Conservation (phyloP, 2,797 vertebrate genomes). For the Heteromormyrus szaboi region DNA sequence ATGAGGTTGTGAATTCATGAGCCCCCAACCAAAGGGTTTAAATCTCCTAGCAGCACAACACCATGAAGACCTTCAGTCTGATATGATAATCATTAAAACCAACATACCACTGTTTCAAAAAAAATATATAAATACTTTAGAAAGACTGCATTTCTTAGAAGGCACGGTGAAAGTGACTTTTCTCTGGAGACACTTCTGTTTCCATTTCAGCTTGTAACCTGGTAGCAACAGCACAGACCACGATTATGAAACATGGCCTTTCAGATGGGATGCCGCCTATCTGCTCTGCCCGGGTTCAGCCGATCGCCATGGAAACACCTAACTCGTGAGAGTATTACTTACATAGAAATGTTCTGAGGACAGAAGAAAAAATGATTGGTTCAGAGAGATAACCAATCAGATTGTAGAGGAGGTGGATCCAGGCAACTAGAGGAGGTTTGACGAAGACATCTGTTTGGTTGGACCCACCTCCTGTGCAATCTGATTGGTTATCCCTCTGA, state of each 20-base stretch:
- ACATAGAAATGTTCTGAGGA: neutral
- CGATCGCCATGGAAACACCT: neutral
- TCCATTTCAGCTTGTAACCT: slow-evolving; percentile 18
- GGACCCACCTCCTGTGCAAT: neutral
- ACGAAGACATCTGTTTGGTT: neutral
- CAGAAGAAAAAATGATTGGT: neutral
- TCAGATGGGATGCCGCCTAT: neutral
- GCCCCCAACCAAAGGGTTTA: neutral
- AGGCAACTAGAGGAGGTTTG: neutral
- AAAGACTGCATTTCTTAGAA: slow-evolving; percentile 64
- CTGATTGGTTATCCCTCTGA: neutral
- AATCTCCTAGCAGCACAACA: neutral
- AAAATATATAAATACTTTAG: slow-evolving; percentile 35
- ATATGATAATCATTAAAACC: slow-evolving; percentile 37
- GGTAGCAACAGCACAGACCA: neutral
- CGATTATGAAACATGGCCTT: neutral
- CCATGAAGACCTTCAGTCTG: slow-evolving; percentile 25
- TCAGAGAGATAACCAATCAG: neutral
- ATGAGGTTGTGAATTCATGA: neutral
- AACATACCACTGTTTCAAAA: slow-evolving; percentile 23
- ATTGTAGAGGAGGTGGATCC: neutral
- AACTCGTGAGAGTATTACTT: neutral
- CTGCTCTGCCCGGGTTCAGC: neutral
- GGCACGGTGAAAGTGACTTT: slow-evolving; percentile 65
- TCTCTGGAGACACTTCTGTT: slow-evolving; percentile 60